These are phyloP conservation scores for Pogonomyrmex barbatus DNA, from an alignment of 1,140 invertebrate genomes.

Conservation along the genomic window DNA sequence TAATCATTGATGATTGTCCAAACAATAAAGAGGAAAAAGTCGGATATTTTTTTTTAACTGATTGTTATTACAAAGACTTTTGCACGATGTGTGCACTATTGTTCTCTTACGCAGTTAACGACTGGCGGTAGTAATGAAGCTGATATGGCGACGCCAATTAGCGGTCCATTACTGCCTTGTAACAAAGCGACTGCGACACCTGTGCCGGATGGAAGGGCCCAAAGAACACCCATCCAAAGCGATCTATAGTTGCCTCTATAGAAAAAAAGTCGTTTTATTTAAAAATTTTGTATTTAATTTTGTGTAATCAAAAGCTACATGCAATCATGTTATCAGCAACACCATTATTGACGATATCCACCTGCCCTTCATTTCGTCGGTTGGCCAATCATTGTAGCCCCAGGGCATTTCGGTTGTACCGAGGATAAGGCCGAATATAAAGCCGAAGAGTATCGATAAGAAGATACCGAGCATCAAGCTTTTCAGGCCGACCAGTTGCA, in stretches of 20 bases:
- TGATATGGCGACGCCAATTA: slow-evolving; percentile 96
- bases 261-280: slow-evolving; percentile 23
- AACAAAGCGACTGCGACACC: slow-evolving; percentile 95
- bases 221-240: slow-evolving; percentile 91
- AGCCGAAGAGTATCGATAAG: slow-evolving; percentile 91
- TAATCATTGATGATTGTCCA: background rate
- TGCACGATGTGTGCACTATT: background rate
- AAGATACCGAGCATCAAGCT: slow-evolving; percentile 90
- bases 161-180: slow-evolving; percentile 93
- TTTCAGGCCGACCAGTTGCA: slow-evolving; percentile 89
- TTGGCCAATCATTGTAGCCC: slow-evolving; percentile 92
- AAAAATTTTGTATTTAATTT: background rate
- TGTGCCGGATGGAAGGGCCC: slow-evolving; percentile 90
- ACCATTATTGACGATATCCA: slow-evolving; percentile 74
- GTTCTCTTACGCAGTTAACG: slow-evolving; percentile 92
- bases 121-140: slow-evolving; percentile 95
- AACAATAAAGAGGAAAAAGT: background rate
- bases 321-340: background rate
- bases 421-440: slow-evolving; percentile 92
- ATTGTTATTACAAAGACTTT: background rate
- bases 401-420: slow-evolving; percentile 91
- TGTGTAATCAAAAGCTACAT: background rate
- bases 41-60: background rate
- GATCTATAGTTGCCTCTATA: slow-evolving; percentile 89
- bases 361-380: slow-evolving; percentile 93